These are phyloP conservation scores for Actias luna DNA, from an alignment of 2,888 invertebrate genomes.

Conservation along the genomic window DNA sequence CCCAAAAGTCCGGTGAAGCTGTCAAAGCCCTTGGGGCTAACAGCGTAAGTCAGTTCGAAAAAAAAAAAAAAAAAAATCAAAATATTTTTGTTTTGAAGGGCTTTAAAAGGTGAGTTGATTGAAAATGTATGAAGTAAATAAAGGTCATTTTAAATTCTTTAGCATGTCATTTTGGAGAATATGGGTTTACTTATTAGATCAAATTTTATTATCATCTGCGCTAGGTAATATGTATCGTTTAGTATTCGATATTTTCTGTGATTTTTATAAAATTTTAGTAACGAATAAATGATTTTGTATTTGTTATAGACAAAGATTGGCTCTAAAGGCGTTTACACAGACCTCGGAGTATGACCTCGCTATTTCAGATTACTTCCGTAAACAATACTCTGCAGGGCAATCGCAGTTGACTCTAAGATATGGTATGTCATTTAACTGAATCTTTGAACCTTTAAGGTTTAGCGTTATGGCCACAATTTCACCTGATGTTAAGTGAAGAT, in stretches of 20 bases:
- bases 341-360: constrained; percentile 97
- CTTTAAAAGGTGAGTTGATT: not conserved
- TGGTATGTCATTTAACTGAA: constrained; percentile 79
- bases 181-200: not conserved
- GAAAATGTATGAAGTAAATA: no score
- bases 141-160: not conserved
- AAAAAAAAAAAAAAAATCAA: no score
- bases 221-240: no score
- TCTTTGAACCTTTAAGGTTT: no score
- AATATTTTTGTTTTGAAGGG: not conserved
- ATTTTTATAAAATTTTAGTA: not conserved
- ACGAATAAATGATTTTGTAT: not conserved
- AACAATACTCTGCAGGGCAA: constrained; percentile 89
- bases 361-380: constrained; percentile 97
- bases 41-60: no score
- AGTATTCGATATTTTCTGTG: not conserved
- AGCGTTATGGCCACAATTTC: no score
- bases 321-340: constrained; percentile 97
- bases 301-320: constrained; percentile 86
- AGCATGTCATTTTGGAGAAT: not conserved
- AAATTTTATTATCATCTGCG: no score
- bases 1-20: no score
- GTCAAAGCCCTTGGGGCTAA: no score
- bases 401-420: constrained; percentile 94
- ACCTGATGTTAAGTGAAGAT: no score